Evolutionary conservation across 2,888 invertebrate genomes (phyloP).

Genomic region (Andrena marginata): DNA sequence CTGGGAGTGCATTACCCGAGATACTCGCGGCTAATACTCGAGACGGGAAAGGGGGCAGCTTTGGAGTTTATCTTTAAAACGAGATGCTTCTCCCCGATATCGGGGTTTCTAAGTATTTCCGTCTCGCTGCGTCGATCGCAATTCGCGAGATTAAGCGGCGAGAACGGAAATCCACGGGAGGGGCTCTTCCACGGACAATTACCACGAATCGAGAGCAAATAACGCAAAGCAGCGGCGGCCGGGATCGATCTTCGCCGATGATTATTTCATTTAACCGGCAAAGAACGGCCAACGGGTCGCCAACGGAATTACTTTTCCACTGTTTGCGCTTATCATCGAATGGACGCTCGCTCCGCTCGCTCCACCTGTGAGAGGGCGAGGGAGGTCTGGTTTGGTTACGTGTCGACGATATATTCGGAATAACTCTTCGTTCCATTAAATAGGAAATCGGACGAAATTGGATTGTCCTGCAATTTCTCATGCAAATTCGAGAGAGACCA

Average conservation of each 20-base stretch:
- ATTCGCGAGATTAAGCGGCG: slow-evolving; percentile 32
- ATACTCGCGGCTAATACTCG: background rate
- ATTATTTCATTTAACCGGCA: background rate
- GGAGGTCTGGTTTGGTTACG: no score
- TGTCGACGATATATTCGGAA: background rate
- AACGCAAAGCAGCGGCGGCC: background rate
- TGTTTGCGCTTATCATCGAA: background rate
- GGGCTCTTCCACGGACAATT: background rate
- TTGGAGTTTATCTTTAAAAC: slow-evolving; percentile 22
- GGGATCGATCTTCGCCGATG: background rate
- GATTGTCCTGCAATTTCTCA: slow-evolving; percentile 22
- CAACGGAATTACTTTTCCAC: background rate
- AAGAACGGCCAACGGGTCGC: background rate
- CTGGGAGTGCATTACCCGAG: background rate
- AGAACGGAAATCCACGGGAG: slow-evolving; percentile 11
- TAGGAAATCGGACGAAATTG: slow-evolving; percentile 12
- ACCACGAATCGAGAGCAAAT: slow-evolving; percentile 12
- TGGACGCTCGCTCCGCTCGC: background rate
- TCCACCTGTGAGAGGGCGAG: background rate
- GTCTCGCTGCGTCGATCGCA: slow-evolving; percentile 7
- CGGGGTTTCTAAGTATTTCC: slow-evolving; percentile 5
- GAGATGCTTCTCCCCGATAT: slow-evolving; percentile 23
- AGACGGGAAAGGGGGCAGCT: background rate
- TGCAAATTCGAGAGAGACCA: slow-evolving; percentile 39
- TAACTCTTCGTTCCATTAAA: slow-evolving; percentile 13